Conservation (phyloP, 2,113 vertebrate genomes). For the Scytalopus superciliaris region DNA sequence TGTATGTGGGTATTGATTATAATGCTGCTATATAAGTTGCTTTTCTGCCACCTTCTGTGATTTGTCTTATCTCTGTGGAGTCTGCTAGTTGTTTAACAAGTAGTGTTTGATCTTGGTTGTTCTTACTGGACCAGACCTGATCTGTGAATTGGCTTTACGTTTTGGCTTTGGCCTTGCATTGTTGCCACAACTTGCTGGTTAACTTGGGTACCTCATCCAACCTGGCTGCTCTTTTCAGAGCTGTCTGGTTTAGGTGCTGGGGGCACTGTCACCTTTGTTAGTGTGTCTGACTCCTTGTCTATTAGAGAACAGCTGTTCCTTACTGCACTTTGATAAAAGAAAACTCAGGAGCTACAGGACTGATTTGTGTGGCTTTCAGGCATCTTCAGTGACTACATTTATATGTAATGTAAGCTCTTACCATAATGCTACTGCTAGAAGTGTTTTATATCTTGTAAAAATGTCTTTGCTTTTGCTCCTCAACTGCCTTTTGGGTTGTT, state of each 20-base stretch:
- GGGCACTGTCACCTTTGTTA: accelerated
- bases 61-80: accelerated
- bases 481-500: not conserved
- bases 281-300: not conserved
- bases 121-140: not conserved
- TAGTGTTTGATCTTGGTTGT: not conserved
- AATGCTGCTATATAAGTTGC: accelerated
- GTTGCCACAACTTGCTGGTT: accelerated
- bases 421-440: not conserved
- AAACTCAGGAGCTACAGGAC: not conserved
- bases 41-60: accelerated
- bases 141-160: not conserved
- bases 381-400: accelerated
- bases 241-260: not conserved
- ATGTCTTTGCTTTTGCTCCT: accelerated
- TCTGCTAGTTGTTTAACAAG: not conserved
- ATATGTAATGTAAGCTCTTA: accelerated
- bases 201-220: not conserved
- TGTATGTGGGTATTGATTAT: accelerated
- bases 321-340: not conserved
- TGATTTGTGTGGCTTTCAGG: not conserved
- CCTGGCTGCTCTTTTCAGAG: not conserved
- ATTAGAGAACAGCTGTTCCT: not conserved
- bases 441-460: not conserved
- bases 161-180: not conserved